Conservation (phyloP, 2,888 invertebrate species). For the Mantis religiosa region DNA sequence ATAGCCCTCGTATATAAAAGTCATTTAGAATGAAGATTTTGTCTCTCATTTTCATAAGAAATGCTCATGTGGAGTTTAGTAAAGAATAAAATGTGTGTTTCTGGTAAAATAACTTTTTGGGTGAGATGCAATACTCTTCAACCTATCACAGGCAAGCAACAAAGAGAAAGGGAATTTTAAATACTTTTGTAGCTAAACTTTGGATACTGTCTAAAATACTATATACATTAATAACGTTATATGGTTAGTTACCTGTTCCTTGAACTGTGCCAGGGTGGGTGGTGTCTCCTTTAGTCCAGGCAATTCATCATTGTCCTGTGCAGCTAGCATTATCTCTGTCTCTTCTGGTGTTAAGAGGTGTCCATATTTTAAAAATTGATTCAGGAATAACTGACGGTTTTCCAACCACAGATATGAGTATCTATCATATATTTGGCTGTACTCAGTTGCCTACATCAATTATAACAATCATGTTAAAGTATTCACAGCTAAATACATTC, state of each 20-base stretch:
- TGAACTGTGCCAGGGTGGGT: background rate
- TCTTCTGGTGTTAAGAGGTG: conserved; percentile 69
- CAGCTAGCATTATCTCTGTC: conserved; percentile 52
- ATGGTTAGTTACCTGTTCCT: background rate
- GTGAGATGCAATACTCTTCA: too few species aligned
- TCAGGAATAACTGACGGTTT: conserved; percentile 56
- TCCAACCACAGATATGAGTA: conserved; percentile 73
- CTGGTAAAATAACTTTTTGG: too few species aligned
- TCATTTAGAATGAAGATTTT: too few species aligned
- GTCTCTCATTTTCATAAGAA: too few species aligned
- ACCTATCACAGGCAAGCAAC: too few species aligned
- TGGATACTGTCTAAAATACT: too few species aligned
- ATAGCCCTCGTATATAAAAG: too few species aligned
- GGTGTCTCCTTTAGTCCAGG: background rate
- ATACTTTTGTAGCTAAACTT: too few species aligned
- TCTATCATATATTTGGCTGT: conserved; percentile 54
- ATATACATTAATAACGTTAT: background rate
- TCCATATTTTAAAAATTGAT: conserved; percentile 73
- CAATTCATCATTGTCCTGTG: background rate
- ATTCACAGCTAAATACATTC: too few species aligned
- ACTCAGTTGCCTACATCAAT: conserved; percentile 34
- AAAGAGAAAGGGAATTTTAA: too few species aligned
- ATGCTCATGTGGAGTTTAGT: too few species aligned
- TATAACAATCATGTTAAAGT: background rate
- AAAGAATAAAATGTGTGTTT: too few species aligned